These are phyloP conservation scores for Leucoraja ocellata DNA, from an alignment of 2,797 vertebrate genomes.

Conservation along the genomic window DNA sequence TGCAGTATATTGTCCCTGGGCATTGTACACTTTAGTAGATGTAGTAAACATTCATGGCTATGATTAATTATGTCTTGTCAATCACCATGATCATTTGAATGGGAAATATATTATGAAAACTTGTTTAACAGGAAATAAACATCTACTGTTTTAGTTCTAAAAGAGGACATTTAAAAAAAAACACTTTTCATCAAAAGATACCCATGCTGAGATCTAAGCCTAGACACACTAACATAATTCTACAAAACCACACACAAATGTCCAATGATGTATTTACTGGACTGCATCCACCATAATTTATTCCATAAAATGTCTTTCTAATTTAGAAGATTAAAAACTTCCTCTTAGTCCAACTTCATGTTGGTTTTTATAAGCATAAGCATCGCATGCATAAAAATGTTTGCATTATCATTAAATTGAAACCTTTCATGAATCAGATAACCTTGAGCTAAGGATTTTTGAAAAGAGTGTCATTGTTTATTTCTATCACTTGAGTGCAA, in stretches of 20 bases:
- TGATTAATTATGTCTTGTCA: not conserved
- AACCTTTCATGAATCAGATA: not conserved
- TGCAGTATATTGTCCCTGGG: not conserved
- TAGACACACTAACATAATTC: not conserved
- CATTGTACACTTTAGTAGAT: not conserved
- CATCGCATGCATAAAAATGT: not conserved
- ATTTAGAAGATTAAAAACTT: not conserved
- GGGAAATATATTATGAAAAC: not conserved
- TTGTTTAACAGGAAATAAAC: constrained; percentile 13
- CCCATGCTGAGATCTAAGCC: not conserved
- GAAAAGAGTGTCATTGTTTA: not conserved
- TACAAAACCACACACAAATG: not conserved
- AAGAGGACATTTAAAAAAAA: not conserved
- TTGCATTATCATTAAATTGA: not conserved
- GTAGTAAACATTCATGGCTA: not conserved
- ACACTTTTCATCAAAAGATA: not conserved
- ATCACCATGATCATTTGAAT: not conserved
- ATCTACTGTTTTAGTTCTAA: not conserved
- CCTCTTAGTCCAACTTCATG: not conserved
- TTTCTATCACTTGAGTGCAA: not conserved
- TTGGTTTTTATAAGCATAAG: not conserved
- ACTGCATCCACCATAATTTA: not conserved
- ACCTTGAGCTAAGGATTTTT: too few species aligned
- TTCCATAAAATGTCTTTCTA: not conserved
- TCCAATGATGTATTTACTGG: not conserved